These are phyloP conservation scores for Eudorcas thomsonii DNA, from an alignment of 2,113 vertebrate genomes.

Conservation along the genomic window DNA sequence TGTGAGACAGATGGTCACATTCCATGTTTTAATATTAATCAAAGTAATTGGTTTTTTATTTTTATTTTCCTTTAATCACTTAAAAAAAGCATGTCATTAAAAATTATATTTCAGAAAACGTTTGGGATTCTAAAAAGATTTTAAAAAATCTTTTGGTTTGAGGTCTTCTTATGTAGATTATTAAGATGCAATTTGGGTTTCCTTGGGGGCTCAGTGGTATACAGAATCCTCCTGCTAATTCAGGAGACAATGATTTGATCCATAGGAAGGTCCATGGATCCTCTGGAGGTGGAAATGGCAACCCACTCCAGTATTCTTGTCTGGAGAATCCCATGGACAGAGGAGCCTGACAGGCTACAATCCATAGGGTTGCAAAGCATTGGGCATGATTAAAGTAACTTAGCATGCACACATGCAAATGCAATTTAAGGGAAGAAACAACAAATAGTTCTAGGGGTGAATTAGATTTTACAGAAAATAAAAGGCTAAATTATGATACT, in stretches of 20 bases:
- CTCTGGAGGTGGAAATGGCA: not conserved
- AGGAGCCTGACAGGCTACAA: not conserved
- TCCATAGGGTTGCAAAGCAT: not conserved
- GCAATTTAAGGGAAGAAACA: not conserved
- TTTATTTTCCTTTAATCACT: not conserved
- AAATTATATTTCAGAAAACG: not conserved
- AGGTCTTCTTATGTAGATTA: not conserved
- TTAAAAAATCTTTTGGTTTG: not conserved
- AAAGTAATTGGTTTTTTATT: too few relatives aligned
- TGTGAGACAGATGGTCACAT: not conserved
- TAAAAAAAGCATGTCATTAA: not conserved
- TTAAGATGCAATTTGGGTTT: not conserved
- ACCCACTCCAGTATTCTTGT: not conserved
- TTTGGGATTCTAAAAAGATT: not conserved
- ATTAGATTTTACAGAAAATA: not conserved
- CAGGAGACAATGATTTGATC: not conserved
- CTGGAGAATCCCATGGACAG: not conserved
- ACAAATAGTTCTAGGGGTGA: not conserved
- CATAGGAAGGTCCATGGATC: not conserved
- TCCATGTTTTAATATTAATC: not conserved
- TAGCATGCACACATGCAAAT: not conserved
- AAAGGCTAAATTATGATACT: not conserved
- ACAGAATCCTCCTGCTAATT: not conserved
- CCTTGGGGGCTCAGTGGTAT: not conserved
- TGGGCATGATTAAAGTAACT: not conserved